These are phyloP conservation scores for Adelosebastes latens DNA, from an alignment of 2,797 vertebrate species.

Conservation along the genomic window DNA sequence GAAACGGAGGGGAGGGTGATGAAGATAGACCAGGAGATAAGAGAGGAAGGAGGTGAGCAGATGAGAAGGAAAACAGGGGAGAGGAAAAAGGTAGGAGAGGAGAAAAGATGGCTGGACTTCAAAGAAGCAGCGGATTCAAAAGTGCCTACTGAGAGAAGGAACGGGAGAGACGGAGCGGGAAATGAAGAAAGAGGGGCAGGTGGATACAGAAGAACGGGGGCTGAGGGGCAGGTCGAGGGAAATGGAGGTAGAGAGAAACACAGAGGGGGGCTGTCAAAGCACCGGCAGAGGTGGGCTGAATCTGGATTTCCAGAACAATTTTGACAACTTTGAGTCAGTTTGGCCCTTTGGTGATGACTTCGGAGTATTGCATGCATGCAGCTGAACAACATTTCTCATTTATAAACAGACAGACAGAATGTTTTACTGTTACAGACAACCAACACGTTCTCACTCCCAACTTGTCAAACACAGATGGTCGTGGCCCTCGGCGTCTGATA, in stretches of 20 bases:
- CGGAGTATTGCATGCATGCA: neutral
- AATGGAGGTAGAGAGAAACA: neutral
- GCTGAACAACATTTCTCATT: neutral
- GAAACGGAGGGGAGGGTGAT: neutral
- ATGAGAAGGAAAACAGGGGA: slow-evolving; percentile 28
- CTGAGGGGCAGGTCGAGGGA: slow-evolving; percentile 9
- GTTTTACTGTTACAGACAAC: neutral
- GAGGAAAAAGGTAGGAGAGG: slow-evolving; percentile 1
- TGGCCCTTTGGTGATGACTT: slow-evolving; percentile 9
- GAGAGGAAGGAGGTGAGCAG: slow-evolving; percentile 22
- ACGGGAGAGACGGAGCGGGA: slow-evolving; percentile 21
- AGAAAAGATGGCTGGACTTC: slow-evolving; percentile 61
- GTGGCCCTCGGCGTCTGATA: neutral
- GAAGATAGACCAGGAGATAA: slow-evolving; percentile 19
- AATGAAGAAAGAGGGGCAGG: slow-evolving; percentile 33
- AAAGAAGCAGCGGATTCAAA: slow-evolving; percentile 58
- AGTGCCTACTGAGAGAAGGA: slow-evolving; percentile 56
- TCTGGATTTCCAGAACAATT: slow-evolving; percentile 37
- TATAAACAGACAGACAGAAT: neutral
- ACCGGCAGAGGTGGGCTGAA: neutral
- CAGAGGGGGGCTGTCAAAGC: neutral
- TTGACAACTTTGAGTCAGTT: slow-evolving; percentile 4
- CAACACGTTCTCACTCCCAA: neutral
- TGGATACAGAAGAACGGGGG: neutral
- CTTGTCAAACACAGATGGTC: neutral